A percentile compares a stretch with the other conserved stretches of the same genome.
These are phyloP conservation scores for Nannospalax galili DNA, from an alignment of 2,113 vertebrate genomes.

Conservation along the genomic window DNA sequence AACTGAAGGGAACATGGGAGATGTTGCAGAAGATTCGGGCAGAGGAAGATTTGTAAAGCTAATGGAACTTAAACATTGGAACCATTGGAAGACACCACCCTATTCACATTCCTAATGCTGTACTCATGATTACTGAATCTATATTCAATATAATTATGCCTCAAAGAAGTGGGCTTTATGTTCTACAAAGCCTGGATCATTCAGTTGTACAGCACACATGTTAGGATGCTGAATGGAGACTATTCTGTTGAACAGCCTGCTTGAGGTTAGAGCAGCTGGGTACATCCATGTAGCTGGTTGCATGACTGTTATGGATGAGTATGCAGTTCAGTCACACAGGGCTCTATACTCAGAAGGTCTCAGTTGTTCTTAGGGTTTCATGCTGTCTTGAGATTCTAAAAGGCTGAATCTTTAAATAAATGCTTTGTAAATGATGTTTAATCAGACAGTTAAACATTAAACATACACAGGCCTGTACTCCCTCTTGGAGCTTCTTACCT, in stretches of 20 bases:
- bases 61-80: not conserved
- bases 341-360: not conserved
- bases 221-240: fast-evolving
- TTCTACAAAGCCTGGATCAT: not conserved
- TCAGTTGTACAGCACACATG: not conserved
- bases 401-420: not conserved
- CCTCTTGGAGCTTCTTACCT: not conserved
- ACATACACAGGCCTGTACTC: not conserved
- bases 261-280: not conserved
- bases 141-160: not conserved
- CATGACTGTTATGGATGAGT: not conserved
- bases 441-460: not conserved
- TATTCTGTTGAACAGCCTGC: not conserved
- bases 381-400: not conserved
- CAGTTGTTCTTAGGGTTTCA: not conserved
- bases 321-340: not conserved
- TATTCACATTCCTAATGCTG: not conserved
- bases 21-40: not conserved
- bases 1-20: not conserved
- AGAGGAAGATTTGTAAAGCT: not conserved
- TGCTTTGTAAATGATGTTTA: not conserved
- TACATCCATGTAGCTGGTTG: too few relatives aligned
- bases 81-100: not conserved
- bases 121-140: not conserved
- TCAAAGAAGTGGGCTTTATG: not conserved